Base-by-base conservation (phyloP, 2,888 invertebrate genomes). In the Megastigmus dorsalis region DNA sequence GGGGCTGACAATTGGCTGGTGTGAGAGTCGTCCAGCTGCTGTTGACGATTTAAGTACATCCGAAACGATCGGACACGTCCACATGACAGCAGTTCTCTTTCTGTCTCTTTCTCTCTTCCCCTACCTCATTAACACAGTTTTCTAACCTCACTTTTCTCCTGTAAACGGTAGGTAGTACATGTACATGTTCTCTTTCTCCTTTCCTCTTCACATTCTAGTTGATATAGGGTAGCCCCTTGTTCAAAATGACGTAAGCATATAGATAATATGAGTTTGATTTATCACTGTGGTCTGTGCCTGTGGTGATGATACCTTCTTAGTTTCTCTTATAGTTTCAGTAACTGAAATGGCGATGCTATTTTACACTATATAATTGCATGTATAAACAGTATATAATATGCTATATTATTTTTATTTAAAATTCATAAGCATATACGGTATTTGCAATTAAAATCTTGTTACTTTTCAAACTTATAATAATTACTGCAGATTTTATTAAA, bases 21-120 rank as follows among this genome's bases (percentile, higher is more conserved):
- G n/a, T 18, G 3, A 6, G 1, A 13, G 20, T 38, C 45, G 30
- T 69, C 38, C 55, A 69, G 59, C 68, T 57, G 75, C 57, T 62
- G 41, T 63, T 60, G 26, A 26, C 59, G 28, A 38, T 73, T 48
- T 43, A 13, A 30, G 33, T 13, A 60, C 45, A 59, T 65, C 18
- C 41, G 23, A 57, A 50, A 55, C 60, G 28, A 52, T 41, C 48
- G 43, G 71, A 80, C 81, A 80, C 79, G 80, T 80, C 81, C 79
- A 77, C 79, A 81, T 82, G 82, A 81, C 75, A 78, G 73, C n/a
- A n/a, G n/a, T n/a, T n/a, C n/a, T n/a, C n/a, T n/a, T n/a, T n/a
- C 62, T 70, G 69, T 66, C 59, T 68, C 41, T 59, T 48, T 62
- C 43, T 62, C 62, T 48, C 57, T 38, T n/a, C 4, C 45, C 3